Conservation (phyloP, 2,797 vertebrate species). For the Clarias fuscus region DNA sequence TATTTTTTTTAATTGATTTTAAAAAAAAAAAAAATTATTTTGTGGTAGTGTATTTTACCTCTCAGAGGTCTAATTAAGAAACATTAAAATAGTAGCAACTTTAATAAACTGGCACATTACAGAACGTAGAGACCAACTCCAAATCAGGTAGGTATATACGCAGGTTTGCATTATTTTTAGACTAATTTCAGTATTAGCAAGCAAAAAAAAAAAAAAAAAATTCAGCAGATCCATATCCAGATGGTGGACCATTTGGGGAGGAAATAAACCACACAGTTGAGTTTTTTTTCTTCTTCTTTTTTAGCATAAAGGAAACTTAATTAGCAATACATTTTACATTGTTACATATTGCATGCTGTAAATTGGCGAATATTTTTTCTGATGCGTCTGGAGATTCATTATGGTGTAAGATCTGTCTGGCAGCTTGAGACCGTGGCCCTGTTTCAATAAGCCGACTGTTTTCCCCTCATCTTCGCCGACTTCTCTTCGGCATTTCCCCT, state of each 20-base stretch:
- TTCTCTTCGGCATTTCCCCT: neutral
- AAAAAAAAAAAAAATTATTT: too few relatives aligned
- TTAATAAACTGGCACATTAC: neutral
- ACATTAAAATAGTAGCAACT: neutral
- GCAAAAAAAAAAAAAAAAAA: neutral
- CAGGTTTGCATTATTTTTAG: constrained; percentile 5
- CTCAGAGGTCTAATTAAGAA: neutral
- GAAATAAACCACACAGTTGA: constrained; percentile 30
- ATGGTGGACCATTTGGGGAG: constrained; percentile 38
- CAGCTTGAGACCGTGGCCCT: constrained; percentile 6
- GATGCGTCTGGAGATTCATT: neutral
- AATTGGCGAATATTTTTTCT: constrained; percentile 5
- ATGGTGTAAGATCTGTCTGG: neutral
- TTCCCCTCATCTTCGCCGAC: neutral
- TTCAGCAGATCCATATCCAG: constrained; percentile 23
- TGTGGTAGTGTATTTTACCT: neutral
- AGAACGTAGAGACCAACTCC: neutral
- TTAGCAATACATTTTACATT: constrained; percentile 51
- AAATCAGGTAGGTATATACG: neutral
- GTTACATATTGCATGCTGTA: constrained; percentile 31
- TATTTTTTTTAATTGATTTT: neutral
- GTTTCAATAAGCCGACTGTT: constrained; percentile 2
- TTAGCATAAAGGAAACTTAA: constrained; percentile 40
- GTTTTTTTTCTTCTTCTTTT: constrained; percentile 11
- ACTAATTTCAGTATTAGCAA: constrained; percentile 25